Evolutionary conservation across 2,888 invertebrate genomes (phyloP).

Genomic region (Lithophane semibrunnea): DNA sequence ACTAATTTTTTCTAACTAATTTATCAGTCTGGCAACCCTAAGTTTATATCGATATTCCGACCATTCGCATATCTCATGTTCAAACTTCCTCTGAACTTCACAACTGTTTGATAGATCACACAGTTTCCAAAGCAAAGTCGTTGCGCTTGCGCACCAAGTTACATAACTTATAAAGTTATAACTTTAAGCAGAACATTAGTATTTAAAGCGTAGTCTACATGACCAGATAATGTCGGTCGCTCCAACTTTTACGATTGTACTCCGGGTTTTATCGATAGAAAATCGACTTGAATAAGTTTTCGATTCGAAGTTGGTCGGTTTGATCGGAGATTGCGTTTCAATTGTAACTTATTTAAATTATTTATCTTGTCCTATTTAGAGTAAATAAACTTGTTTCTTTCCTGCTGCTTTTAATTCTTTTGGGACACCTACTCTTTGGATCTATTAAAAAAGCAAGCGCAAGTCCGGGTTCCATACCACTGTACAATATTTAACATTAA

Average conservation of each 20-base stretch:
- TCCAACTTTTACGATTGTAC: conserved; percentile 28
- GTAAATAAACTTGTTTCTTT: not conserved
- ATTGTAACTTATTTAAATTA: conserved; percentile 18
- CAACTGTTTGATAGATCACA: conserved; percentile 32
- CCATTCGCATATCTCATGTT: not conserved
- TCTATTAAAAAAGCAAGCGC: too few relatives aligned
- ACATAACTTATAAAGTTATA: not conserved
- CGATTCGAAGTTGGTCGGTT: conserved; percentile 19
- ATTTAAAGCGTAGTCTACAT: conserved; percentile 40
- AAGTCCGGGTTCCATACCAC: too few relatives aligned
- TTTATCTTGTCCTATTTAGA: not conserved
- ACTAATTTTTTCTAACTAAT: too few relatives aligned
- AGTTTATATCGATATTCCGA: not conserved
- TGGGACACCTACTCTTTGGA: not conserved
- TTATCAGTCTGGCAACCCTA: too few relatives aligned
- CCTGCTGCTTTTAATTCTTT: not conserved
- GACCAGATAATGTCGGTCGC: conserved; percentile 28
- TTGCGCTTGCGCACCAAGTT: conserved; percentile 23
- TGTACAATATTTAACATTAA: too few relatives aligned
- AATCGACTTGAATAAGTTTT: conserved; percentile 32
- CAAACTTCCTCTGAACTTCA: conserved; percentile 23
- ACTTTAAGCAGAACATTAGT: conserved; percentile 27
- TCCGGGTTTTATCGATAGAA: conserved; percentile 31
- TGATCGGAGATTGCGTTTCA: conserved; percentile 6
- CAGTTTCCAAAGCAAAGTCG: conserved; percentile 7